These are phyloP conservation scores for Thelaira solivaga DNA, from an alignment of 2,888 invertebrate genomes.

Conservation along the genomic window DNA sequence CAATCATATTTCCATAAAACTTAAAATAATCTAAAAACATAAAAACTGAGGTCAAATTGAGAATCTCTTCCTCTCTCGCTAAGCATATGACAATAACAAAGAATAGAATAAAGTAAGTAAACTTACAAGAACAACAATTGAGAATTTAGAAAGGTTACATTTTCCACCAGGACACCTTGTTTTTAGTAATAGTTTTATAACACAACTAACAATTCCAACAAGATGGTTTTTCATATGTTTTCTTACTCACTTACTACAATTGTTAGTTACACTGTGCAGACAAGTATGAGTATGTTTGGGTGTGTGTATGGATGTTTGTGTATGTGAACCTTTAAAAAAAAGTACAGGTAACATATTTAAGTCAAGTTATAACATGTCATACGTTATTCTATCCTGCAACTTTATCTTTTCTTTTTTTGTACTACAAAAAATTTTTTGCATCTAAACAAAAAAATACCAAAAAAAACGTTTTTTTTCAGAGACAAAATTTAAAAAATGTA, in stretches of 20 bases:
- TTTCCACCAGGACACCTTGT: neutral
- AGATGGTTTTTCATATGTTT: neutral
- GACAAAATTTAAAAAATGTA: no score
- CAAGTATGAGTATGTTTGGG: neutral
- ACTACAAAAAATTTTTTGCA: neutral
- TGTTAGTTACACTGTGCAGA: constrained; percentile 1
- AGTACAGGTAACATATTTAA: constrained; percentile 46
- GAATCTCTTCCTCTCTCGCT: neutral
- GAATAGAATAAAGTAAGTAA: neutral
- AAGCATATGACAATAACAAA: neutral
- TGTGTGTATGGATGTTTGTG: neutral
- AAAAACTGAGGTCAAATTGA: constrained; percentile 9
- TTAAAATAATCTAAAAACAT: neutral
- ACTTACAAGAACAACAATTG: neutral
- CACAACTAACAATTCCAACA: neutral
- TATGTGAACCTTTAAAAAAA: neutral
- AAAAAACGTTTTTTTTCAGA: neutral
- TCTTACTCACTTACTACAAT: neutral
- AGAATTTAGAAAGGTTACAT: neutral
- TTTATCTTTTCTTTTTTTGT: constrained; percentile 23
- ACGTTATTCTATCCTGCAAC: constrained; percentile 17
- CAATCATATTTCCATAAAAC: neutral
- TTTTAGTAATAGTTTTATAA: neutral
- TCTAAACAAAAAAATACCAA: neutral
- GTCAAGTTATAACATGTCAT: constrained; percentile 37